Conservation (phyloP, 2,797 vertebrate species). For the Lutjanus campechanus region DNA sequence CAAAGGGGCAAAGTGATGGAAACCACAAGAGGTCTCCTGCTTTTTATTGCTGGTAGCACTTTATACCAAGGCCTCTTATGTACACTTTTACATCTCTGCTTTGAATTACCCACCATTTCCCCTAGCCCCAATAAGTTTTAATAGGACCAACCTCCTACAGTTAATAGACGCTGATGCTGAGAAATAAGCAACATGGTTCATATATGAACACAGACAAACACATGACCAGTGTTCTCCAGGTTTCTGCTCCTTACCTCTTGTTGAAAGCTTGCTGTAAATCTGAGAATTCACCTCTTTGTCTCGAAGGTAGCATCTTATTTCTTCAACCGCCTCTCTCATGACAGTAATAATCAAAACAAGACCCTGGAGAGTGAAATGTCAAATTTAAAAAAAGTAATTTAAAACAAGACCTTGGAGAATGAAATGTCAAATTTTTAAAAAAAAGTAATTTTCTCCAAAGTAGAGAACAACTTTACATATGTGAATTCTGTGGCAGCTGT, state of each 20-base stretch:
- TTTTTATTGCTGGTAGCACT: slow-evolving; percentile 90
- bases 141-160: slow-evolving; percentile 71
- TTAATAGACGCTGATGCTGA: slow-evolving; percentile 63
- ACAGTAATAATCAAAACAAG: slow-evolving; percentile 95
- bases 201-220: slow-evolving; percentile 51
- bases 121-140: slow-evolving; percentile 74
- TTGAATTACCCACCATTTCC: slow-evolving; percentile 87
- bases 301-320: slow-evolving; percentile 94
- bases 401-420: slow-evolving; percentile 93
- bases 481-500: neutral
- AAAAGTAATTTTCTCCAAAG: neutral
- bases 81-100: slow-evolving; percentile 89
- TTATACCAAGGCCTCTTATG: slow-evolving; percentile 88
- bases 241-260: slow-evolving; percentile 87
- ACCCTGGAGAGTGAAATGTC: slow-evolving; percentile 83
- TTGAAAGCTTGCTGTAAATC: slow-evolving; percentile 98
- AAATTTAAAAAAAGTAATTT: neutral
- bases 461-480: neutral
- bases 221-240: neutral
- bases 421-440: slow-evolving; percentile 16
- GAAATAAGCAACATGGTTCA: slow-evolving; percentile 48
- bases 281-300: slow-evolving; percentile 99
- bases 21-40: slow-evolving; percentile 88
- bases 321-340: slow-evolving; percentile 95
- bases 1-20: slow-evolving; percentile 88